Evolutionary conservation across 2,113 vertebrate species (phyloP), one percentile per base, ranked within the genome.

Genomic region (Notarius lentiginosus): DNA sequence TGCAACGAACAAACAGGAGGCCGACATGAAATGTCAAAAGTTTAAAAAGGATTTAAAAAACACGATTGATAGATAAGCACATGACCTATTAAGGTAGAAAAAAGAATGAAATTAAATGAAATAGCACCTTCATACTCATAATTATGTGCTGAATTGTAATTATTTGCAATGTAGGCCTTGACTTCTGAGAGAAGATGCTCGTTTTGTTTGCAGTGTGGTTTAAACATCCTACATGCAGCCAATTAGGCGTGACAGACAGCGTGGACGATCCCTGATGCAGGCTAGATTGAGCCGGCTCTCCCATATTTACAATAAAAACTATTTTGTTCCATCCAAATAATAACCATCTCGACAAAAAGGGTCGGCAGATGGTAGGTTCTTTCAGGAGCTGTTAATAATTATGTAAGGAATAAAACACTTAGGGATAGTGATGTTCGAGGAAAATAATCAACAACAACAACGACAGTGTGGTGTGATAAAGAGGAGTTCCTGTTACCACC

Each of bases 1-100:
- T 55, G 17, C 51, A 72, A 49, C 41, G 49, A 80, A 58, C 82
- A 85, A 85, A 82, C 76, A 77, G 58, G 30, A 30, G 34, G 63
- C 80, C n/a, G 47, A 41, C 41, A 5, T 22, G 30, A 81, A 61
- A 81, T 61, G 41, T 81, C 30, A 47, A 18, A 60, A 34, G 27
- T 27, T 77, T 53, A 79, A 34, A 34, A 58, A 5, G 72, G 34
- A 20, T 73, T 30, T 27, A 24, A 65, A n/a, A 65, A 49, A 53
- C 15, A 63, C 41, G 68, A 34, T 7, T 17, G 66, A 20, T 20
- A 73, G 34, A 47, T 18, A 41, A 47, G 22, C 34, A 47, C 34
- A 47, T 47, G 8, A 22, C 70, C 70, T 73, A 4, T 47, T 22
- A 73, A 20, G 8, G 9, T 22, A 22, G 17, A 47, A 41, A 47